Percentiles rank a stretch among this genome's conserved stretches.
Conservation (phyloP, 2,888 invertebrate species). For the Rhingia campestris region DNA sequence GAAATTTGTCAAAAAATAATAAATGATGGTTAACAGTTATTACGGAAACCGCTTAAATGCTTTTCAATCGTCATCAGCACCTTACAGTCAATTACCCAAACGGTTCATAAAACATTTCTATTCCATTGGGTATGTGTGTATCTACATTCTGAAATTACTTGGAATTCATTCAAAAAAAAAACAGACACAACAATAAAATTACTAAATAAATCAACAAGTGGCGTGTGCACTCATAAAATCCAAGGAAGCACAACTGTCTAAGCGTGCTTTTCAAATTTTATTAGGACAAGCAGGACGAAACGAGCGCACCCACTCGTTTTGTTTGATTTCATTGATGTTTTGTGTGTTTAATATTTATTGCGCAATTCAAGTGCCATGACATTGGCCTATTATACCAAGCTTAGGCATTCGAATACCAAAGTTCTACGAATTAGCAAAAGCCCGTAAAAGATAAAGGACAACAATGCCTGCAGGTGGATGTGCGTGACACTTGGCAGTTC, state of each 20-base stretch:
- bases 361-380: constrained; percentile 24
- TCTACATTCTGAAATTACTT: too few relatives aligned
- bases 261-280: not conserved
- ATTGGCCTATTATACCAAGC: constrained; percentile 11
- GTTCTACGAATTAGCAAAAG: constrained; percentile 3
- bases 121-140: too few relatives aligned
- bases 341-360: constrained; percentile 38
- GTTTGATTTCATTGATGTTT: constrained; percentile 21
- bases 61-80: too few relatives aligned
- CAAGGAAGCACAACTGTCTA: not conserved
- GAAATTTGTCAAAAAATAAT: too few relatives aligned
- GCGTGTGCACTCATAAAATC: not conserved
- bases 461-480: constrained; percentile 28
- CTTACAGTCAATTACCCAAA: too few relatives aligned
- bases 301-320: constrained; percentile 19
- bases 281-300: not conserved
- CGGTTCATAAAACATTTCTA: too few relatives aligned
- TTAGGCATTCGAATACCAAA: not conserved
- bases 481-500: constrained; percentile 60
- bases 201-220: constrained; percentile 28
- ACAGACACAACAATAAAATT: too few relatives aligned
- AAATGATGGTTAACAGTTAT: too few relatives aligned
- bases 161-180: not conserved
- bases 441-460: not conserved
- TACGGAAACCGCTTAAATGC: too few relatives aligned